Evolutionary conservation across 2,113 vertebrate genomes (phyloP).

Genomic region (Microtus pennsylvanicus): DNA sequence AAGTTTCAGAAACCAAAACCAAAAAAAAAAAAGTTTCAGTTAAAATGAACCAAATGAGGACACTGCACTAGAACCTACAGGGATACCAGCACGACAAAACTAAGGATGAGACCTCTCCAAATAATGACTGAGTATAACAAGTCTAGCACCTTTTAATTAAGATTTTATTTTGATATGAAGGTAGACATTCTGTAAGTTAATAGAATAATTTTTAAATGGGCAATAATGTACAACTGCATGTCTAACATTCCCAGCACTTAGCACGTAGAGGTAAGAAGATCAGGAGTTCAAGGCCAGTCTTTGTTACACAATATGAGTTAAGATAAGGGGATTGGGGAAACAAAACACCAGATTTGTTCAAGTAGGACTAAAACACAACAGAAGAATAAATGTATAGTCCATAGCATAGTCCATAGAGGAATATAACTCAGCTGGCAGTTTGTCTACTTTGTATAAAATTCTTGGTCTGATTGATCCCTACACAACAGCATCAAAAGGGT

Average conservation of each 20-base stretch:
- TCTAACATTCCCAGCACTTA: not conserved
- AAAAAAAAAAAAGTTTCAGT: not conserved
- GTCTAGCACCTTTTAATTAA: slow-evolving; percentile 2
- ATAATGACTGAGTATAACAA: not conserved
- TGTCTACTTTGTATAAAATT: not conserved
- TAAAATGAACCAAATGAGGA: slow-evolving; percentile 11
- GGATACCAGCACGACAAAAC: not conserved
- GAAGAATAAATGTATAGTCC: not conserved
- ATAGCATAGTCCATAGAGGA: not conserved
- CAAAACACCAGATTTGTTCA: not conserved
- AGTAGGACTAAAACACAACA: not conserved
- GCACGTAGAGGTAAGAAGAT: not conserved
- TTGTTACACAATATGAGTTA: not conserved
- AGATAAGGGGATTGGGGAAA: not conserved
- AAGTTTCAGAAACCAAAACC: not conserved
- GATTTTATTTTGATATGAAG: not conserved
- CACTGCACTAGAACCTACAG: not conserved
- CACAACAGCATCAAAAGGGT: not conserved
- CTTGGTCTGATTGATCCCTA: not conserved
- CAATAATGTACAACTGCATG: too few relatives aligned
- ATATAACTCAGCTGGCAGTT: not conserved
- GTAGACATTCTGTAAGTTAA: slow-evolving; percentile 13
- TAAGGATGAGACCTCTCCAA: not conserved
- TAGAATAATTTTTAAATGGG: not conserved
- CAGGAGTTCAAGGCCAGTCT: not conserved